These are phyloP conservation scores for Ailurus styani DNA, from an alignment of 2,113 vertebrate genomes.

Conservation along the genomic window DNA sequence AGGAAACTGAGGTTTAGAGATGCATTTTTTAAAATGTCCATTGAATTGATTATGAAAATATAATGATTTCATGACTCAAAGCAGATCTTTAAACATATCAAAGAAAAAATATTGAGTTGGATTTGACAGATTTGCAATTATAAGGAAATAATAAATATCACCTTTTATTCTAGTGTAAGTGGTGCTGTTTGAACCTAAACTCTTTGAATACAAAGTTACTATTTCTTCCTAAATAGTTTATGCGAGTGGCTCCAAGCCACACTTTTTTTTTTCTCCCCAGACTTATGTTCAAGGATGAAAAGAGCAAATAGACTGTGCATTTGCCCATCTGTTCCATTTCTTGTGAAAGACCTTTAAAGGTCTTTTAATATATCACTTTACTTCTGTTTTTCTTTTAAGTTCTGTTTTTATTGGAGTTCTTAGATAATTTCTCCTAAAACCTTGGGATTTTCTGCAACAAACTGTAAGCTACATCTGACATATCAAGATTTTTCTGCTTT, in stretches of 20 bases:
- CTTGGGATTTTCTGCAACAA: background rate
- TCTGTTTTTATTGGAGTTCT: background rate
- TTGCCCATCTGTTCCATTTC: slow-evolving; percentile 62
- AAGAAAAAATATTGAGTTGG: background rate
- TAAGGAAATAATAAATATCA: background rate
- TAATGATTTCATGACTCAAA: background rate
- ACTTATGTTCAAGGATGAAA: slow-evolving; percentile 53
- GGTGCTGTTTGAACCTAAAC: background rate
- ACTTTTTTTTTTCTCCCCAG: background rate
- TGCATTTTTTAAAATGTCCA: background rate
- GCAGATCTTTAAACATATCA: background rate
- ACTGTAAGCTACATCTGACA: background rate
- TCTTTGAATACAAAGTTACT: background rate
- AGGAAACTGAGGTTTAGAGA: background rate
- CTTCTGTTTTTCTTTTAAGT: background rate
- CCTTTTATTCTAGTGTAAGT: background rate
- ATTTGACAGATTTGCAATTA: background rate
- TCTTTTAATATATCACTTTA: slow-evolving; percentile 2
- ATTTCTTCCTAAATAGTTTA: slow-evolving; percentile 23
- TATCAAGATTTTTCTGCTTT: background rate
- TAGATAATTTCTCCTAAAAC: background rate
- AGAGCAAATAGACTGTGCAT: slow-evolving; percentile 47
- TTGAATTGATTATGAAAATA: background rate
- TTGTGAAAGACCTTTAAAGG: slow-evolving; percentile 52
- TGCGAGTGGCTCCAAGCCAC: background rate